Evolutionary conservation across 2,888 invertebrate genomes (phyloP).

Genomic region (Phyto melanocephala): DNA sequence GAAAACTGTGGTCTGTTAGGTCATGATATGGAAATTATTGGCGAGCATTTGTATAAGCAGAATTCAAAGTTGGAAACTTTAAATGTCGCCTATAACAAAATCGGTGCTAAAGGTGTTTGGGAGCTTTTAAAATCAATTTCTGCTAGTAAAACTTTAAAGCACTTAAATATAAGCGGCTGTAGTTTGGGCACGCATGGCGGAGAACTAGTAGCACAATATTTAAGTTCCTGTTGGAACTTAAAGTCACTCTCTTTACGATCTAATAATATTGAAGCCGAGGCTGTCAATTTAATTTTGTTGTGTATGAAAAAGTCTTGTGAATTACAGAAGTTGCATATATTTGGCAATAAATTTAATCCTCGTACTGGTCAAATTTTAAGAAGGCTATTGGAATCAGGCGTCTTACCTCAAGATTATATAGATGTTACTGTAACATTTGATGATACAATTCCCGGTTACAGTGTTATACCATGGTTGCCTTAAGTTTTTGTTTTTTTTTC

Average conservation of each 20-base stretch:
- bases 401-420: constrained; percentile 68
- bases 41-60: constrained; percentile 70
- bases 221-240: constrained; percentile 69
- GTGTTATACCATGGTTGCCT: constrained; percentile 69
- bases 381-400: constrained; percentile 70
- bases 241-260: constrained; percentile 70
- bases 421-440: constrained; percentile 72
- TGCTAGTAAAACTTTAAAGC: constrained; percentile 65
- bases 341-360: constrained; percentile 72
- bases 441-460: constrained; percentile 68
- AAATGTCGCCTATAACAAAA: constrained; percentile 72
- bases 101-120: constrained; percentile 72
- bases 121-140: constrained; percentile 71
- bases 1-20: constrained; percentile 73
- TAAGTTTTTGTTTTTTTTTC: background rate
- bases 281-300: constrained; percentile 71
- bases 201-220: constrained; percentile 71
- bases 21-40: constrained; percentile 73
- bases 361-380: constrained; percentile 69
- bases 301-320: constrained; percentile 72
- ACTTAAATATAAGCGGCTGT: constrained; percentile 73
- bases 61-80: constrained; percentile 67
- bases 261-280: constrained; percentile 71
- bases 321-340: constrained; percentile 70
- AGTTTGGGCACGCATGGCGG: constrained; percentile 74